phyloP scores from a whole-genome alignment of 30 jellyfish, hydroid and myxozoan genomes.

The Mastigias papua region DNA sequence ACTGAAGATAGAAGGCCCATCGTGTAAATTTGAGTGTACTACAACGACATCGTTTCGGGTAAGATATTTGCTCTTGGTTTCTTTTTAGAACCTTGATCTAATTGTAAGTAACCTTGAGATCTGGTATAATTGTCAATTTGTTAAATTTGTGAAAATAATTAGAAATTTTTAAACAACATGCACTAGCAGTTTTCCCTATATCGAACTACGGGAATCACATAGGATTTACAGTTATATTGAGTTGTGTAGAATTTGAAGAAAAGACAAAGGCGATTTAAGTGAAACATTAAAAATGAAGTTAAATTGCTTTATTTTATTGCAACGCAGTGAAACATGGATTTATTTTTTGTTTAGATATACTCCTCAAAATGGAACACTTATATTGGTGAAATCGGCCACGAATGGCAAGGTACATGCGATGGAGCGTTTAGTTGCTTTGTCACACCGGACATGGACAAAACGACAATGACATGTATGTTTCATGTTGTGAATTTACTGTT shows the following conservation, averaged over 20 bases:
- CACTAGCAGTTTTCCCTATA: too few relatives aligned
- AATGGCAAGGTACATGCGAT: slow-evolving; percentile 89
- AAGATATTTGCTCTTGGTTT: background rate
- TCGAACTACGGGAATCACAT: too few relatives aligned
- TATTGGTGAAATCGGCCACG: slow-evolving; percentile 80
- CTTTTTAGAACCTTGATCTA: too few relatives aligned
- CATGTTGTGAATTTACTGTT: background rate
- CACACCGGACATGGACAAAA: slow-evolving; percentile 62
- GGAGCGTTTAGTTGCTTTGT: slow-evolving; percentile 80
- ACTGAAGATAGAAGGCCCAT: slow-evolving; percentile 78
- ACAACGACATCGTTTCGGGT: slow-evolving; percentile 79
- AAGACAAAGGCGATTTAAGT: too few relatives aligned
- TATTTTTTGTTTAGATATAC: slow-evolving; percentile 47
- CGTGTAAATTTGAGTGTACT: slow-evolving; percentile 73
- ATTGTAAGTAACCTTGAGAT: too few relatives aligned
- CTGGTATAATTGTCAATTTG: too few relatives aligned
- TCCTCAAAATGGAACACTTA: slow-evolving; percentile 68
- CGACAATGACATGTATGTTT: slow-evolving; percentile 79
- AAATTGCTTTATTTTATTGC: background rate
- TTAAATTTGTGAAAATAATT: too few relatives aligned
- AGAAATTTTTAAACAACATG: too few relatives aligned
- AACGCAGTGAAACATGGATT: background rate
- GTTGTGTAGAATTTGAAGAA: too few relatives aligned
- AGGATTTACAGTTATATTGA: too few relatives aligned
- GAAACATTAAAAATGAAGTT: background rate